A percentile compares a stretch with the other conserved stretches of the same genome.
These are phyloP conservation scores for Drosophila tsacasi DNA, from an alignment of 1,140 invertebrate genomes.

Conservation along the genomic window DNA sequence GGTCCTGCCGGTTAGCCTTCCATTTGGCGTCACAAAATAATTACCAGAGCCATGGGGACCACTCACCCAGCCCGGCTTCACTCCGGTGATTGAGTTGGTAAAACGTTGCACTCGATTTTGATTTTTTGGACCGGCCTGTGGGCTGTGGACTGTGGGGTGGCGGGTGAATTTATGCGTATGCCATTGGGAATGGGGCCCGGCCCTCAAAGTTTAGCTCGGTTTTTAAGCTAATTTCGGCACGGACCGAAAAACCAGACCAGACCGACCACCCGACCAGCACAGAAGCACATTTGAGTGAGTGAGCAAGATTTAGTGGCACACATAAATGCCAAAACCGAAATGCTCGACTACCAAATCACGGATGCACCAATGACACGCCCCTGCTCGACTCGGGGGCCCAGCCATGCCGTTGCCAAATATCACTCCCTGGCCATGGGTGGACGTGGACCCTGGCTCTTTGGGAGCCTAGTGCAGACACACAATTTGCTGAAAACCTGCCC, in stretches of 20 bases:
- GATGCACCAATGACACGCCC: constrained; percentile 66
- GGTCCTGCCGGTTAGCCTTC: constrained; percentile 36
- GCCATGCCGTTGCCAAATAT: constrained; percentile 1
- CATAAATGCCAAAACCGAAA: constrained; percentile 81
- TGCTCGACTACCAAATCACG: constrained; percentile 76
- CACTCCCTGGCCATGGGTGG: background rate
- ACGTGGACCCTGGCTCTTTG: constrained; percentile 3
- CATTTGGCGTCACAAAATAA: constrained; percentile 78
- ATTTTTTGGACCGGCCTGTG: constrained; percentile 54
- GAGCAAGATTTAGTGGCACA: constrained; percentile 77
- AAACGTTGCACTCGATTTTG: constrained; percentile 79
- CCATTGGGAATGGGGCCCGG: constrained; percentile 44
- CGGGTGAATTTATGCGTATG: constrained; percentile 64
- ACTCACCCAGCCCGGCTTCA: constrained; percentile 26
- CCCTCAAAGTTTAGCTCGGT: constrained; percentile 63
- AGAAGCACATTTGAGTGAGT: constrained; percentile 70
- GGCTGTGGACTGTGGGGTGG: background rate
- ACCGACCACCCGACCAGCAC: background rate
- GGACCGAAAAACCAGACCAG: constrained; percentile 21
- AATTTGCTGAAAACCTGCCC: constrained; percentile 18
- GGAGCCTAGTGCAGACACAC: constrained; percentile 32
- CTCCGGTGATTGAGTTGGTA: constrained; percentile 78
- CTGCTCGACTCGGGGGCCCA: constrained; percentile 34
- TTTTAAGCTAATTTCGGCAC: constrained; percentile 76
- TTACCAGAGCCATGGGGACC: constrained; percentile 68